Base-by-base conservation (phyloP, 2,113 vertebrate species). In the Ageneiosus marmoratus region DNA sequence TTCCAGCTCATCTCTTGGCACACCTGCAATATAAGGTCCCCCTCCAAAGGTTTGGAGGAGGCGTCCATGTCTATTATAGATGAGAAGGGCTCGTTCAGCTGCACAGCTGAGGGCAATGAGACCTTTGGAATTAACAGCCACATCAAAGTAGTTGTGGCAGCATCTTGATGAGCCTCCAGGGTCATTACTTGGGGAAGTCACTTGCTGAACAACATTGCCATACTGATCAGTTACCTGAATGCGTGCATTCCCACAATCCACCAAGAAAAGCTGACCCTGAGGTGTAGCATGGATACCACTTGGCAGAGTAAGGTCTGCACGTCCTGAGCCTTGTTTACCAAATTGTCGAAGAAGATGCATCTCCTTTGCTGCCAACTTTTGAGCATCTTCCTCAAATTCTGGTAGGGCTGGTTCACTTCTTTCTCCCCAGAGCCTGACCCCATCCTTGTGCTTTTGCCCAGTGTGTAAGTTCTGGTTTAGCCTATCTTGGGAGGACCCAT, bases 211-310 rank as follows among this genome's bases (percentile, higher is more conserved):
- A 70, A 94, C 82, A 46, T 93, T 94, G 1, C 95, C 92, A 1
- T 80, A 89, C 27, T 85, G 79, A 69, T 95, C 93, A 62, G 91
- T 92, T 63, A 94, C 91, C 91, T 95, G 93, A 84, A 95, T 81
- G 32, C 95, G 93, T n/a, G 92, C 90, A 75, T 96, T 96, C 62
- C 95, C 95, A 24, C 93, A 94, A 81, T 96, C 95, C 34, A 95
- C 95, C 27, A 95, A 89, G 51, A 93, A 96, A 27, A 96, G 89
- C 24, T 93, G 90, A 2, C 94, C 93, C 55, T 92, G 89, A 5
- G 90, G 87, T 1, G 92, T 93, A 37, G 87, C 86, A 32, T 94
- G 91, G 22, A 95, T 84, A 16, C 95, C 95, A 83, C 93, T 94
- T n/a, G 94, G 95, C 6, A 96, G 85, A 4, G 92, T 93, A 67